phyloP scores from a whole-genome alignment of 1,140 invertebrate genomes.

The Liolophura sinensis region DNA sequence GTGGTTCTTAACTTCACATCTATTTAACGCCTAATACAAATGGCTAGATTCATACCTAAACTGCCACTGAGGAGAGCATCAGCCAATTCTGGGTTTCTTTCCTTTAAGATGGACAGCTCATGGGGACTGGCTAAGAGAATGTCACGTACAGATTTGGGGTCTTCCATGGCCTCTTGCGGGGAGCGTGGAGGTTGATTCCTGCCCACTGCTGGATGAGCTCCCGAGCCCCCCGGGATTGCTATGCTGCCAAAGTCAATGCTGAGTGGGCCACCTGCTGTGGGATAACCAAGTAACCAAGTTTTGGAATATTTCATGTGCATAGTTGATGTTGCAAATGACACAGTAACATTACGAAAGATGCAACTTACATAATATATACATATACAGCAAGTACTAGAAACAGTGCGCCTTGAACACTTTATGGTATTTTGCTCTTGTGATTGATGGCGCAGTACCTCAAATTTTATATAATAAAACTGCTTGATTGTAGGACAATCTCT shows the following conservation, averaged over 20 bases:
- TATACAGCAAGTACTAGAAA: too few species aligned
- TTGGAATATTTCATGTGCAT: neutral
- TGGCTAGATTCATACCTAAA: slow-evolving; percentile 62
- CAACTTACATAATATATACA: too few species aligned
- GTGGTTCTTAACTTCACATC: too few species aligned
- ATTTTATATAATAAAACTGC: too few species aligned
- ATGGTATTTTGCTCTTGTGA: too few species aligned
- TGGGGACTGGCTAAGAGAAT: slow-evolving; percentile 92
- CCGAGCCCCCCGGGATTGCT: slow-evolving; percentile 69
- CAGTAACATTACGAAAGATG: too few species aligned
- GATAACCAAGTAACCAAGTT: neutral
- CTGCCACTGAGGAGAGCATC: slow-evolving; percentile 86
- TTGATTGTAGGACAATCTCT: too few species aligned
- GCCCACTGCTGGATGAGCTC: neutral
- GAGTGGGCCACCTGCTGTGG: slow-evolving; percentile 52
- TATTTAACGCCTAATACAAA: slow-evolving; percentile 4
- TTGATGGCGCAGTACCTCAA: too few species aligned
- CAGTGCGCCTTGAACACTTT: too few species aligned
- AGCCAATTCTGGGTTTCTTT: slow-evolving; percentile 90
- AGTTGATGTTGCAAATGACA: neutral
- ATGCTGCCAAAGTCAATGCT: slow-evolving; percentile 84
- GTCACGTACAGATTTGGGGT: slow-evolving; percentile 85
- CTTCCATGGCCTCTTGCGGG: slow-evolving; percentile 63
- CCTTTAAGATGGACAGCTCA: slow-evolving; percentile 85
- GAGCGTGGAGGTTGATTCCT: slow-evolving; percentile 27